Conservation (phyloP, 2,113 vertebrate genomes). For the Neolamprologus fasciatus region DNA sequence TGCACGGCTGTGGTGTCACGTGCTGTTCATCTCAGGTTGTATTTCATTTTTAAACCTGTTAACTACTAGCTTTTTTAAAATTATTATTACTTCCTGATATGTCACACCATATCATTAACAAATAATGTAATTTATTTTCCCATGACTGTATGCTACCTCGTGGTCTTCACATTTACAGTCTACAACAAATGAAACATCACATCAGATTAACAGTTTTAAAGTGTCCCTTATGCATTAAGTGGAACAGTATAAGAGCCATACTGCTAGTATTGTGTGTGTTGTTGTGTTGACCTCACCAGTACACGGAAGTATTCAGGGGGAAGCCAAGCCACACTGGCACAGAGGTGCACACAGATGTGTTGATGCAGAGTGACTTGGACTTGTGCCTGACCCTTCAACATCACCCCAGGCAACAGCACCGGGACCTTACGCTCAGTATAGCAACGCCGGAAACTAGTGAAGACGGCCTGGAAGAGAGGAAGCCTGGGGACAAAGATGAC, state of each 20-base stretch:
- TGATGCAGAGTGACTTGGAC: slow-evolving; percentile 78
- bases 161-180: not conserved
- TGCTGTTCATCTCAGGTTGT: not conserved
- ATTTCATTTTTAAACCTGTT: not conserved
- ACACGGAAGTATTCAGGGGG: slow-evolving; percentile 71
- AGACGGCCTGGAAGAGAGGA: slow-evolving; percentile 77
- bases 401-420: slow-evolving; percentile 72
- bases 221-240: not conserved
- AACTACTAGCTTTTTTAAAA: accelerated
- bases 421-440: slow-evolving; percentile 78
- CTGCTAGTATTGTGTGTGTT: not conserved
- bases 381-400: slow-evolving; percentile 72
- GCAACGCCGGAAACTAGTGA: slow-evolving; percentile 78
- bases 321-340: slow-evolving; percentile 77
- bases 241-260: not conserved
- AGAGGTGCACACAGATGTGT: slow-evolving; percentile 83
- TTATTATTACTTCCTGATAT: not conserved
- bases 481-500: slow-evolving; percentile 58
- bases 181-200: accelerated
- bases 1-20: not conserved
- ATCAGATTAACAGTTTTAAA: not conserved
- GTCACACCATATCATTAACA: not conserved
- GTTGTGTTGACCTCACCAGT: slow-evolving; percentile 73
- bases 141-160: not conserved
- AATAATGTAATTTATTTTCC: not conserved